phyloP scores from a whole-genome alignment of 2,888 invertebrate genomes.

The Galeopsomyia nigrocyanea region DNA sequence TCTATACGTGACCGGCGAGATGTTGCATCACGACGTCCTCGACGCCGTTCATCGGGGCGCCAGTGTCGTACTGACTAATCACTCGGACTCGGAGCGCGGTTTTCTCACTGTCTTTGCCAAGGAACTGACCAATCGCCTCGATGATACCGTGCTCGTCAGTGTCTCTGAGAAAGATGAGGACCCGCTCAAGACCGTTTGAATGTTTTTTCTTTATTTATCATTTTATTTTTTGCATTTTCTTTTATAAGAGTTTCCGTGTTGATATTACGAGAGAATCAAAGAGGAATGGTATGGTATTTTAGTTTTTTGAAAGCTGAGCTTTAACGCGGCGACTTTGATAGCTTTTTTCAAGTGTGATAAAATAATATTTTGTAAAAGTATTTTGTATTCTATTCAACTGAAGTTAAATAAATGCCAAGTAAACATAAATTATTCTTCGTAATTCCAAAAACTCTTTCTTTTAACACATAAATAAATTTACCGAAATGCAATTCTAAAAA shows the following conservation, averaged over 20 bases:
- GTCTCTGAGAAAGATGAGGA: constrained; percentile 83
- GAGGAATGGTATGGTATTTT: too few relatives aligned
- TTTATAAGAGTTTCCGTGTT: not conserved
- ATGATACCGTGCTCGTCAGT: constrained; percentile 74
- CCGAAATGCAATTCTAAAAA: too few relatives aligned
- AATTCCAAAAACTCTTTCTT: too few relatives aligned
- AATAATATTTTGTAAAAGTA: too few relatives aligned
- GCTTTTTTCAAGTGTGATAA: too few relatives aligned
- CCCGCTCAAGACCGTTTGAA: constrained; percentile 80
- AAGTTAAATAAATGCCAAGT: too few relatives aligned
- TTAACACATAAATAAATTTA: too few relatives aligned
- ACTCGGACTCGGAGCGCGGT: constrained; percentile 94
- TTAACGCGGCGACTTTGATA: not conserved
- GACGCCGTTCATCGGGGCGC: constrained; percentile 86
- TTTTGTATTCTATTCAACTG: too few relatives aligned
- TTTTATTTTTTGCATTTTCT: constrained; percentile 16
- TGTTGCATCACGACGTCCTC: constrained; percentile 94
- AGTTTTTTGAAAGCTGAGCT: not conserved
- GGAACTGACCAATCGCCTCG: constrained; percentile 65
- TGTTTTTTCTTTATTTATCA: not conserved
- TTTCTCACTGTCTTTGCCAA: constrained; percentile 78
- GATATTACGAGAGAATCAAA: too few relatives aligned
- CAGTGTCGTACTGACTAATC: constrained; percentile 90
- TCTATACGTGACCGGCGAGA: constrained; percentile 91
- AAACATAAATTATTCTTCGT: too few relatives aligned